Base-by-base conservation (phyloP, 2,888 invertebrate genomes). In the Alitta virens region DNA sequence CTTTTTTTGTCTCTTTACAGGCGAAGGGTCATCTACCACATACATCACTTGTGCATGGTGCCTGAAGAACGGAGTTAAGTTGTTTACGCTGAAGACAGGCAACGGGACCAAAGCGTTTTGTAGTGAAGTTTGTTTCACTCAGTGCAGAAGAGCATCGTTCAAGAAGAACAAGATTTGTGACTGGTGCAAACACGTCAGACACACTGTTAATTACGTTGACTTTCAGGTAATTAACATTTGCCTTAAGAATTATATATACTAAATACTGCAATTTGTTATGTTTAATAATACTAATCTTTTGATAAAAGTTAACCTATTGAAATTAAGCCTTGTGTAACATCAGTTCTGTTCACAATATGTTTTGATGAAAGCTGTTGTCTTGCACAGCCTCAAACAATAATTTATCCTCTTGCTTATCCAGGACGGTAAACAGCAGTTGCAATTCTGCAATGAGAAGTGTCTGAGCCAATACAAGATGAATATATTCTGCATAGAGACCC, bases 381-480 rank as follows among this genome's bases (percentile, higher is more conserved):
- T n/a, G n/a, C n/a, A n/a, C n/a, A n/a, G n/a, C n/a, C n/a, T n/a
- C n/a, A n/a, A n/a, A n/a, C n/a, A n/a, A n/a, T n/a, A n/a, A 40
- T 40, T 9, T 40, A 12, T 40, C 12, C 9, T 40, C 12, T 40
- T 40, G 40, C 16, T 9, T 12, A 12, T 40, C 12, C 59, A 92
- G 86, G 94, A 94, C 76, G 93, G 93, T 51, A 91, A 92, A 69
- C 90, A 91, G 24, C 93, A 93, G 76, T 85, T 94, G 52, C 94
- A 94, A 83, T 94, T 94, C 74, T 86, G 86, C 76, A 92, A 92
- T 53, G 92, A 94, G 82, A 93, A 93, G 85, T 95, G 94, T 78
- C 86, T 94, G 70, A 94, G 94, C 79, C 94, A 94, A 82, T 95
- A 94, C 86, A 94, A 95, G 85, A 94, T 95, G 94, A 92, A 94